Conservation (phyloP, 2,113 vertebrate genomes). For the Pygoscelis antarcticus region DNA sequence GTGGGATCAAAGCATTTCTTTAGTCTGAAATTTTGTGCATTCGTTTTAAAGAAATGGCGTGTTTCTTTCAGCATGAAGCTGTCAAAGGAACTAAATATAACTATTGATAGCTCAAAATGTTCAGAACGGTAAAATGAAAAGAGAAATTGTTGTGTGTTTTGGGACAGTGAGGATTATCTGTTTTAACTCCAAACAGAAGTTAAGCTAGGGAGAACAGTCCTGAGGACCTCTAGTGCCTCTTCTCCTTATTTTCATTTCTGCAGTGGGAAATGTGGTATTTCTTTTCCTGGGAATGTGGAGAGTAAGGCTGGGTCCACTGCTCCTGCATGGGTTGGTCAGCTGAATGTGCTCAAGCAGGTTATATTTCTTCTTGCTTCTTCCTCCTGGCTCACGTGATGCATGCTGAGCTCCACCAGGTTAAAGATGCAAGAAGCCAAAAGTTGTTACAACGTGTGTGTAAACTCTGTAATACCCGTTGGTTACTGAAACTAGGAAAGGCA, state of each 20-base stretch:
- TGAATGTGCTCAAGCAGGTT: not conserved
- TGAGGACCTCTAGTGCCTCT: not conserved
- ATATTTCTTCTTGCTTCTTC: not conserved
- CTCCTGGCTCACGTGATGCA: not conserved
- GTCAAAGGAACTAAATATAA: not conserved
- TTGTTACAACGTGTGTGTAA: not conserved
- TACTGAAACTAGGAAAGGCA: not conserved
- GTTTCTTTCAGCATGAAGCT: not conserved
- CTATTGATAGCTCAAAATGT: not conserved
- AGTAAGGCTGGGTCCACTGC: not conserved
- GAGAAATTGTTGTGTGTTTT: not conserved
- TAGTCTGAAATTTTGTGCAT: not conserved
- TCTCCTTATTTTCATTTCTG: not conserved
- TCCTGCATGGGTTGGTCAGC: not conserved
- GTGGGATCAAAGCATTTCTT: constrained; percentile 4
- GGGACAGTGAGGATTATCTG: not conserved
- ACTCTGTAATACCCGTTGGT: not conserved
- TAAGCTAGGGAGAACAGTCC: not conserved
- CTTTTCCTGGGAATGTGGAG: not conserved
- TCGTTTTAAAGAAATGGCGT: not conserved
- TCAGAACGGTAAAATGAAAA: not conserved
- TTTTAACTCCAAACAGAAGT: not conserved
- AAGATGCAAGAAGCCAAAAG: not conserved
- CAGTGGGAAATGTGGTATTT: not conserved
- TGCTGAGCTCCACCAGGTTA: not conserved